These are phyloP conservation scores for Microcebus griseorufus DNA, from an alignment of 2,113 vertebrate species.

Conservation along the genomic window DNA sequence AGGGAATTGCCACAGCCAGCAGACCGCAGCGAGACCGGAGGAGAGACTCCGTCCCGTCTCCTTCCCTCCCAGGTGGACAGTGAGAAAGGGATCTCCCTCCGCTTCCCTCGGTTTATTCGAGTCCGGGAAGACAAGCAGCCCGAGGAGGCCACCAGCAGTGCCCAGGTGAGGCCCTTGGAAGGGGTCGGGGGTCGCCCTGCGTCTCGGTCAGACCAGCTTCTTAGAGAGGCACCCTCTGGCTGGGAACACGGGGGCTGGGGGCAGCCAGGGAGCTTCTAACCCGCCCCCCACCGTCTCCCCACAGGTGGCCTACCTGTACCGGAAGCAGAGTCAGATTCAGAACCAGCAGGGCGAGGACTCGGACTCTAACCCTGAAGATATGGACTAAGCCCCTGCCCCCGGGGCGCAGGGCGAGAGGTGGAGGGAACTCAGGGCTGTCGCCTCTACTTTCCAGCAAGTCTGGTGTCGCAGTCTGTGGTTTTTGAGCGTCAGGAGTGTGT, in stretches of 20 bases:
- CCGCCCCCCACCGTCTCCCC: rapidly evolving
- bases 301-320: slow-evolving; percentile 92
- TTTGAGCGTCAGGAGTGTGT: not conserved
- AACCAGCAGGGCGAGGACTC: slow-evolving; percentile 85
- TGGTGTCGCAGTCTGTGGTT: not conserved
- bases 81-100: slow-evolving; percentile 93
- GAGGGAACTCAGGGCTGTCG: not conserved
- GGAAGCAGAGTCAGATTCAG: slow-evolving; percentile 94
- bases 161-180: slow-evolving; percentile 84
- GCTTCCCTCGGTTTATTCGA: slow-evolving; percentile 92
- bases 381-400: slow-evolving; percentile 79
- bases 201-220: rapidly evolving
- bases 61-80: slow-evolving; percentile 88
- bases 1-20: no score
- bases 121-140: slow-evolving; percentile 93
- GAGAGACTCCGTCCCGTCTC: rapidly evolving
- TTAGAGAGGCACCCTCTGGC: not conserved
- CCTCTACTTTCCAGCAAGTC: rapidly evolving
- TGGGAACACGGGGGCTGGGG: rapidly evolving
- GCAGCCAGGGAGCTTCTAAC: not conserved
- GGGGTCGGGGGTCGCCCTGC: rapidly evolving
- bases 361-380: slow-evolving; percentile 85
- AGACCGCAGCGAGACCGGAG: rapidly evolving
- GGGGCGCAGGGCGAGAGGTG: rapidly evolving
- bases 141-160: slow-evolving; percentile 90